Base-by-base conservation (phyloP, 2,113 vertebrate genomes). In the Anguilla japonica region DNA sequence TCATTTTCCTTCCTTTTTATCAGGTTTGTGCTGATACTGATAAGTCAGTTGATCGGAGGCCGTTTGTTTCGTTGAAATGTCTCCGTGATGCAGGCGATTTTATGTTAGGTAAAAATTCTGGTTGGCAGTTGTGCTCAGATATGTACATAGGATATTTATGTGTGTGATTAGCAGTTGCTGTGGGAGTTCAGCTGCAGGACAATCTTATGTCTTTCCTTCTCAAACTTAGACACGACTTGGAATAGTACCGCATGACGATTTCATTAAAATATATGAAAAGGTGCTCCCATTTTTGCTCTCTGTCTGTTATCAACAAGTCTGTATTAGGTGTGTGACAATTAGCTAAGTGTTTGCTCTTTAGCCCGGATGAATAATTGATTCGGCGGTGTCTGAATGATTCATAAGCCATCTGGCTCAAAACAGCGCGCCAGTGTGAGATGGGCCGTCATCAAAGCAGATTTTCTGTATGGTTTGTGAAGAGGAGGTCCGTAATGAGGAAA, bases 321-420 rank as follows among this genome's bases (percentile, higher is more conserved):
- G 50, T 50, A 56, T 29, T 82, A 20, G 60, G 20, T 34, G 92
- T 94, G 94, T 84, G 95, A 96, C 94, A 95, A 93, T 96, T 95
- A 95, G 93, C 92, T 91, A 94, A 97, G 91, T 94, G 94, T 96
- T 96, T 95, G 94, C 95, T 96, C 92, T 96, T 96, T 94, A 85
- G 85, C 94, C 94, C 89, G 91, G 92, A 96, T 97, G 95, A 97
- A 96, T 97, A 96, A 96, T 97, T 97, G 90, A 97, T 97, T 92
- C 89, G 89, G 91, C 89, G 90, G 91, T 91, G 88, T 94, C 90
- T 96, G 93, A 96, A 96, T 97, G 94, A 97, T 97, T 97, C 95
- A 97, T 96, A 92, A 93, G 91, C 96, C 97, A 96, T 97, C 96
- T 97, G 96, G 92, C 91, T 88, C 0, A 88, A 86, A 87, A 85